These are phyloP conservation scores for Pyrgus malvae DNA, from an alignment of 2,888 invertebrate genomes.

Conservation along the genomic window DNA sequence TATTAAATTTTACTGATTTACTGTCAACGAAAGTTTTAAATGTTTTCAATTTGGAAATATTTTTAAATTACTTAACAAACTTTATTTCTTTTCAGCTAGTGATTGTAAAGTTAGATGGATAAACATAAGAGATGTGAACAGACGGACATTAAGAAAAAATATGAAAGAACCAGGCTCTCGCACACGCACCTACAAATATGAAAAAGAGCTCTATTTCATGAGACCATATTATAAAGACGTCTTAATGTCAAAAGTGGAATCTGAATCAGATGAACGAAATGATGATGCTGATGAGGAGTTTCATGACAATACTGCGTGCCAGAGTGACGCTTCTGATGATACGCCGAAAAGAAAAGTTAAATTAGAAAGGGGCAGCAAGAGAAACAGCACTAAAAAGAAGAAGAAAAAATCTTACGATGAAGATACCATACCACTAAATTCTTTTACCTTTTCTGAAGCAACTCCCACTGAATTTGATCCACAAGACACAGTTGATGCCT, in stretches of 20 bases:
- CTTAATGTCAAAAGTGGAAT: constrained; percentile 36
- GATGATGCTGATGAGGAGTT: constrained; percentile 45
- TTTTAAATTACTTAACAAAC: no score
- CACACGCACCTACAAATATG: constrained; percentile 63
- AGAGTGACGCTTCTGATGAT: constrained; percentile 47
- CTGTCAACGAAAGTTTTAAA: no score
- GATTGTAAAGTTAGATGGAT: constrained; percentile 75
- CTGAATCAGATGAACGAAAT: constrained; percentile 40
- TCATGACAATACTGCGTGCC: constrained; percentile 37
- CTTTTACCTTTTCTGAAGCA: constrained; percentile 40
- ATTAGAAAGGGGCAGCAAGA: constrained; percentile 39
- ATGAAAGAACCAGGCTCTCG: constrained; percentile 38
- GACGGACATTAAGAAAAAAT: constrained; percentile 59
- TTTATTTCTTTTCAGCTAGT: constrained; percentile 50
- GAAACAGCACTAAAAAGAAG: constrained; percentile 41
- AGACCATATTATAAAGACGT: constrained; percentile 64
- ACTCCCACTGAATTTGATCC: constrained; percentile 51
- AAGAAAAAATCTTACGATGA: constrained; percentile 38
- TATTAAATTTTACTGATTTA: no score
- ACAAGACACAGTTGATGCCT: constrained; percentile 67
- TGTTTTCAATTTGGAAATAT: no score
- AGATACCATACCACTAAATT: constrained; percentile 39
- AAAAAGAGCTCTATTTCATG: constrained; percentile 60
- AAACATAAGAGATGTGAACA: constrained; percentile 70
- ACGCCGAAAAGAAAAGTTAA: constrained; percentile 39